Conservation (phyloP, 1,140 invertebrate species). For the Drosophila sp. region DNA sequence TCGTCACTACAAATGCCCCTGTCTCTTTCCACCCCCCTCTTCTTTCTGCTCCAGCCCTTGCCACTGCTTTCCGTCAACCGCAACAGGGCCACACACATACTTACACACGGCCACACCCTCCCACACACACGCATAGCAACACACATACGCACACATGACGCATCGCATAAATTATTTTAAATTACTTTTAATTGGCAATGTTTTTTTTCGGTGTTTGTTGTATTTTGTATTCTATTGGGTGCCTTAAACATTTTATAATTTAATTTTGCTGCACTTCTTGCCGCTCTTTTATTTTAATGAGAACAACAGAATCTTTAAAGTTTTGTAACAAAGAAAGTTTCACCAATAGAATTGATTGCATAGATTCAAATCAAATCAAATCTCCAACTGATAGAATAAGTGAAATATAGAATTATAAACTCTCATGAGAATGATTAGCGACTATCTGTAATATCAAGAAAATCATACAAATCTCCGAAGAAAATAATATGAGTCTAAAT, state of each 20-base stretch:
- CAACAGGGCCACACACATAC: slow-evolving; percentile 42
- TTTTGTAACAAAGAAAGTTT: background rate
- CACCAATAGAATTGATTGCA: background rate
- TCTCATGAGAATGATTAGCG: too few species aligned
- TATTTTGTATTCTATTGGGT: slow-evolving; percentile 27
- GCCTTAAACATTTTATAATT: slow-evolving; percentile 65
- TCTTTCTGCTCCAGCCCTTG: background rate
- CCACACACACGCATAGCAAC: slow-evolving; percentile 27
- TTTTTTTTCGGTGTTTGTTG: slow-evolving; percentile 11
- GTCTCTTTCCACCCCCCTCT: background rate
- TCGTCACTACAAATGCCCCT: slow-evolving; percentile 35
- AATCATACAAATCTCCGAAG: too few species aligned
- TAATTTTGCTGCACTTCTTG: slow-evolving; percentile 25
- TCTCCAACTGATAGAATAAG: too few species aligned
- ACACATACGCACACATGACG: slow-evolving; percentile 59
- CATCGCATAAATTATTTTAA: slow-evolving; percentile 80
- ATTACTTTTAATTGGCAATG: slow-evolving; percentile 79
- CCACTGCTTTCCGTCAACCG: slow-evolving; percentile 26
- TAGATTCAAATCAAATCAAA: too few species aligned
- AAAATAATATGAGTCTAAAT: too few species aligned
- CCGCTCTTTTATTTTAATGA: background rate
- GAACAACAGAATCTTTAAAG: slow-evolving; percentile 3
- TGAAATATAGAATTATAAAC: too few species aligned
- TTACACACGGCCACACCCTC: slow-evolving; percentile 31
- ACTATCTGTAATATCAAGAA: too few species aligned